Evolutionary conservation across 2,113 vertebrate species (phyloP).

Genomic region (Ancistrus triradiatus): DNA sequence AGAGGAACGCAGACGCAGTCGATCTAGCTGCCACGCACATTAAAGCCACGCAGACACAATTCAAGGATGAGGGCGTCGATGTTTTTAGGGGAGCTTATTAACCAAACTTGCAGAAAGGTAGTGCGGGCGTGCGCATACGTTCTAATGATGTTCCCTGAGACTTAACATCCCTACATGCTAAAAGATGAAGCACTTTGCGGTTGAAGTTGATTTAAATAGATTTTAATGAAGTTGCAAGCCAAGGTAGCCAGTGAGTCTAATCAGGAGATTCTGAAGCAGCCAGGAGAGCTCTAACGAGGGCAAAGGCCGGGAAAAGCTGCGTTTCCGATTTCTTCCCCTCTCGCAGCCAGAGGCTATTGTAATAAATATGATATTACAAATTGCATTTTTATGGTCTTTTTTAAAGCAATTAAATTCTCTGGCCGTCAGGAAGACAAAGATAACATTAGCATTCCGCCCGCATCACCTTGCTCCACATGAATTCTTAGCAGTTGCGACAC

Average conservation of each 20-base stretch:
- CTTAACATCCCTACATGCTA: constrained; percentile 58
- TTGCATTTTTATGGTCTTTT: constrained; percentile 57
- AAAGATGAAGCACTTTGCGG: constrained; percentile 62
- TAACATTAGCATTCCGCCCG: constrained; percentile 62
- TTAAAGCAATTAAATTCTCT: constrained; percentile 64
- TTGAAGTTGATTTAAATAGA: constrained; percentile 80
- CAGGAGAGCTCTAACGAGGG: constrained; percentile 68
- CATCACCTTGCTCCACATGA: constrained; percentile 56
- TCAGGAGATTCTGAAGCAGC: constrained; percentile 60
- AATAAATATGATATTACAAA: constrained; percentile 70
- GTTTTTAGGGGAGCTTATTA: constrained; percentile 71
- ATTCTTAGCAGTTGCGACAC: constrained; percentile 57
- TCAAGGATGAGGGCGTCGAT: constrained; percentile 62
- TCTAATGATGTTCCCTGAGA: constrained; percentile 73
- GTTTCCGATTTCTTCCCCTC: constrained; percentile 50
- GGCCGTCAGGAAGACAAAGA: constrained; percentile 57
- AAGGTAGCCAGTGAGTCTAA: constrained; percentile 69
- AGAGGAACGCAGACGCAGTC: constrained; percentile 55
- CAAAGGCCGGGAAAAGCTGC: constrained; percentile 64
- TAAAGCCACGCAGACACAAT: constrained; percentile 58
- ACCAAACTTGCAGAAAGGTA: constrained; percentile 62
- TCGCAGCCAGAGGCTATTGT: constrained; percentile 68
- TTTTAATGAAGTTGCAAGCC: constrained; percentile 71
- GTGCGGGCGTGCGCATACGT: constrained; percentile 35
- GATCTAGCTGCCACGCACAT: constrained; percentile 60